phyloP scores from a whole-genome alignment of 1,140 invertebrate genomes.

The Drosophila lowei region DNA sequence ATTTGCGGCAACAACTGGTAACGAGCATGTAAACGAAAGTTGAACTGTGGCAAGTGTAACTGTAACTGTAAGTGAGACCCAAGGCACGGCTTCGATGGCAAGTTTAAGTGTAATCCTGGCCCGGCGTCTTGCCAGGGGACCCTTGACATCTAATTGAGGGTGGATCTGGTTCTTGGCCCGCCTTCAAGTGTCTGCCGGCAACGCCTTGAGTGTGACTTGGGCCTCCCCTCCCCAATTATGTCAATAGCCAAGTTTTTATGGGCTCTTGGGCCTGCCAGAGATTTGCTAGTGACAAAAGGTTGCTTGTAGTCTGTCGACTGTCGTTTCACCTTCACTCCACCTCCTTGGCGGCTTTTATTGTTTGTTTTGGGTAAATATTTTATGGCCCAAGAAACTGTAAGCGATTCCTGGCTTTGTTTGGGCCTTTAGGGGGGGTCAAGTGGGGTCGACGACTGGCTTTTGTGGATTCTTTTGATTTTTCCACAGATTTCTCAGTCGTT shows the following conservation, averaged over 20 bases:
- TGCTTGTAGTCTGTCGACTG: constrained; percentile 2
- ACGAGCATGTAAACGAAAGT: constrained; percentile 76
- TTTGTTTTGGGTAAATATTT: constrained; percentile 65
- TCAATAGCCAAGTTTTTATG: constrained; percentile 64
- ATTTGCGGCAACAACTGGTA: constrained; percentile 72
- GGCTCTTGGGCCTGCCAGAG: not conserved
- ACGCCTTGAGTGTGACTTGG: constrained; percentile 79
- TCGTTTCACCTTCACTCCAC: constrained; percentile 6
- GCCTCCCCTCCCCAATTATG: constrained; percentile 70
- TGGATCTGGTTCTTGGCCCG: constrained; percentile 38
- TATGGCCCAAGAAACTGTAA: constrained; percentile 65
- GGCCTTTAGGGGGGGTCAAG: constrained; percentile 55
- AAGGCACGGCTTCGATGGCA: not conserved
- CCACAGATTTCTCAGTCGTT: constrained; percentile 5
- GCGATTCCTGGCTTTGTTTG: constrained; percentile 53
- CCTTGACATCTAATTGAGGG: constrained; percentile 70
- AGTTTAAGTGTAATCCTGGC: constrained; percentile 39
- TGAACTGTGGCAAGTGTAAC: constrained; percentile 39
- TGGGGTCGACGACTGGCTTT: constrained; percentile 43
- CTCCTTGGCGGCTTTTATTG: constrained; percentile 37
- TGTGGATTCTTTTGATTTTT: constrained; percentile 59
- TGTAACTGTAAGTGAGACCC: constrained; percentile 22
- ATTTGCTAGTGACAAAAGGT: constrained; percentile 61
- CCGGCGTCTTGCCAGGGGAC: constrained; percentile 35
- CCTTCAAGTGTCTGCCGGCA: constrained; percentile 70